Percentiles rank a stretch among this genome's conserved stretches.
phyloP scores from a whole-genome alignment of 2,888 invertebrate species.

The Drosophila anomalipes region DNA sequence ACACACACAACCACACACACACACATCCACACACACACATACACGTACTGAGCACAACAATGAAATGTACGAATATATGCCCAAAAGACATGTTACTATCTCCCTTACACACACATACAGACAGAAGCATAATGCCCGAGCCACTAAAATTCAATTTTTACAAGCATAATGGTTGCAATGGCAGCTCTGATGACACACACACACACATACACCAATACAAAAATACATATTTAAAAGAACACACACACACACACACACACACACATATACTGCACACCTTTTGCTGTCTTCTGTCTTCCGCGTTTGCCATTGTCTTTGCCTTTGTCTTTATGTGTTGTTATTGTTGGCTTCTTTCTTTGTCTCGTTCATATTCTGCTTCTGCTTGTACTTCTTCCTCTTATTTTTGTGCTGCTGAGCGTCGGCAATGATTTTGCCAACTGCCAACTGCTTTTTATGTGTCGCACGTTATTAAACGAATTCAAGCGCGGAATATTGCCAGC shows the following conservation, averaged over 20 bases:
- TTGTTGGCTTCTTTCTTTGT: slow-evolving; percentile 14
- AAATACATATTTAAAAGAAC: slow-evolving; percentile 25
- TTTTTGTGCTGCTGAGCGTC: slow-evolving; percentile 14
- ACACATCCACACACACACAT: slow-evolving; percentile 1
- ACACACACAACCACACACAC: slow-evolving; percentile 47
- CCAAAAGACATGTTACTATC: slow-evolving; percentile 61
- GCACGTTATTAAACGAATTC: slow-evolving; percentile 81
- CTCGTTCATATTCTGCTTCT: slow-evolving; percentile 16
- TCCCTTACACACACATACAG: slow-evolving; percentile 12
- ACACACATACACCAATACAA: slow-evolving; percentile 10
- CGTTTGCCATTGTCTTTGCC: slow-evolving; percentile 24
- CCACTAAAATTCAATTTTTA: slow-evolving; percentile 80
- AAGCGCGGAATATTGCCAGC: slow-evolving; percentile 72
- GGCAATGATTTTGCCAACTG: slow-evolving; percentile 76
- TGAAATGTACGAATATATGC: slow-evolving; percentile 74
- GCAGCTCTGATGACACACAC: slow-evolving; percentile 63
- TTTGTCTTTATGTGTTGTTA: slow-evolving; percentile 20
- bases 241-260: slow-evolving; percentile 16
- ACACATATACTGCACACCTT: slow-evolving; percentile 22
- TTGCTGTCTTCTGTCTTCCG: slow-evolving; percentile 6
- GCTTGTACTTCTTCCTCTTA: slow-evolving; percentile 33
- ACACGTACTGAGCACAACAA: slow-evolving; percentile 42
- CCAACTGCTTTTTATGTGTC: slow-evolving; percentile 78
- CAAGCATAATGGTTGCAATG: slow-evolving; percentile 80
- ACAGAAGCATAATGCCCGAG: slow-evolving; percentile 51